Evolutionary conservation across 2,113 vertebrate species (phyloP).

Genomic region (Nyctereutes procyonoides): DNA sequence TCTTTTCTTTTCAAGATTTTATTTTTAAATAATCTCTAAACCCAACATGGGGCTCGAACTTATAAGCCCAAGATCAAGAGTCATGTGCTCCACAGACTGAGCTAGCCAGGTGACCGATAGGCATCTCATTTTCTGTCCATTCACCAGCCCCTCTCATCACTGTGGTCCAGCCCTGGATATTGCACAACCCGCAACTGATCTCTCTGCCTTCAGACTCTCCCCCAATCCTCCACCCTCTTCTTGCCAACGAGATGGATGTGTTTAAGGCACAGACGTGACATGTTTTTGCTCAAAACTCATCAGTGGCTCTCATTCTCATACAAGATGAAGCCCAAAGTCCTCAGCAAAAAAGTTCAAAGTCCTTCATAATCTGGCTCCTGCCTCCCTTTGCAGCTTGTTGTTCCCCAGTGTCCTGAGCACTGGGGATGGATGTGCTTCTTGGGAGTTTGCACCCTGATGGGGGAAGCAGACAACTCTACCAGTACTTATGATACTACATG

Average conservation of each 20-base stretch:
- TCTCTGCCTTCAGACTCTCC: neutral
- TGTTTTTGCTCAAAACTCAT: neutral
- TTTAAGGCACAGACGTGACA: neutral
- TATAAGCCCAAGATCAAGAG: neutral
- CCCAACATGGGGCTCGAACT: neutral
- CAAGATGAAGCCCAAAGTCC: neutral
- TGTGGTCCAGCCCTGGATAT: neutral
- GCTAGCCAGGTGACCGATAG: neutral
- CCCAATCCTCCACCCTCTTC: neutral
- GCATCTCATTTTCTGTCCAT: neutral
- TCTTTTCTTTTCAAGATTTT: no score
- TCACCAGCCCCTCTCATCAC: neutral
- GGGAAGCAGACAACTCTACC: neutral
- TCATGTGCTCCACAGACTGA: neutral
- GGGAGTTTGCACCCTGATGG: neutral
- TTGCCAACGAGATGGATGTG: neutral
- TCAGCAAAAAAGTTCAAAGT: neutral
- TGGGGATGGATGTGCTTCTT: neutral
- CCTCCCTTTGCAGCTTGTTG: accelerated
- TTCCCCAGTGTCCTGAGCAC: neutral
- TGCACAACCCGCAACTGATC: neutral
- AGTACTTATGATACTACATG: neutral
- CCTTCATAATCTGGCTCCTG: neutral
- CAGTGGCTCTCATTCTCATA: neutral
- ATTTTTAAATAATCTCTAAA: neutral